Base-by-base conservation (phyloP, 2,888 invertebrate genomes). In the Yponomeuta sedellus region DNA sequence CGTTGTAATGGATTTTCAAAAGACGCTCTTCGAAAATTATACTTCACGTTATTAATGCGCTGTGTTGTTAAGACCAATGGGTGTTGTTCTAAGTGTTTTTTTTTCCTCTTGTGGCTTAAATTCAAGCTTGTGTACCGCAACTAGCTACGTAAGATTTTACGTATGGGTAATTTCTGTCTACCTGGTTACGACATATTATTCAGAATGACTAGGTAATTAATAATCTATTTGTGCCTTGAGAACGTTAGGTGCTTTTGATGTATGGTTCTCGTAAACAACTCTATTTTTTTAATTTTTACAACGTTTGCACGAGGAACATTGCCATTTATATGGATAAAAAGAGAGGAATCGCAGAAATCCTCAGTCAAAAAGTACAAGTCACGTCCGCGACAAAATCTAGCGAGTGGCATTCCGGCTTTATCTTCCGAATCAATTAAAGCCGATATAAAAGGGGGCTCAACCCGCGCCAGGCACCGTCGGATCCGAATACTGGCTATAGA, bases 351-450 rank as follows among this genome's bases (percentile, higher is more conserved):
- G 11, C 57, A 64, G n/a, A 28, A 65, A 68, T 69, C 67, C 68
- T 62, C 69, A 70, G 65, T 67, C 64, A 61, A 73, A 75, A 79
- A 68, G 75, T 77, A 77, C 74, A 66, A 76, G 71, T 78, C 76
- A 76, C 75, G 76, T 74, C 71, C 67, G 68, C 69, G 69, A 71
- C 67, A 70, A 71, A 70, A 69, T 69, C 70, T 61, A 67, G 65
- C 71, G 72, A 79, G 79, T 80, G 83, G 81, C 85, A 85, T 85
- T 83, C 80, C 78, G 67, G 74, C 72, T 75, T 83, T 85, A 85
- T 85, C 85, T 83, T 77, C 72, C 67, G 79, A 86, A 86, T 85
- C 86, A 85, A 87, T 87, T 86, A 83, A 77, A 75, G 75, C 71
- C 69, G 69, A 66, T 69, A 68, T 40, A 59, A 59, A 68, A 64